phyloP scores from a whole-genome alignment of 2,113 vertebrate species.

The Pavo muticus region DNA sequence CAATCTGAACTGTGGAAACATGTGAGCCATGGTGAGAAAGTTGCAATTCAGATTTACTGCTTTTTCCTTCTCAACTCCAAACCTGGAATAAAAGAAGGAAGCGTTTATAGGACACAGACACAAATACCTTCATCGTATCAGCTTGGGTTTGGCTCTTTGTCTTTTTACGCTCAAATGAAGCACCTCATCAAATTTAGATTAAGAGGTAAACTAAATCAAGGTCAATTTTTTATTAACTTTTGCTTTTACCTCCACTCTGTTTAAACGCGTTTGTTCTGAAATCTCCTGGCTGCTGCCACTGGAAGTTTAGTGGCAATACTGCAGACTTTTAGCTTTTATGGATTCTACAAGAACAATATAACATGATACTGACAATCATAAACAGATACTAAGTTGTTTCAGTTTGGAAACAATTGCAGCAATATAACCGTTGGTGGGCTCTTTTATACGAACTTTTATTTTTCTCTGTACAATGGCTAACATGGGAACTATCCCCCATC shows the following conservation, averaged over 20 bases:
- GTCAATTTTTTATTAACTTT: constrained; percentile 48
- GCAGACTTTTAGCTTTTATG: constrained; percentile 75
- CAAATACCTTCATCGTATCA: constrained; percentile 11
- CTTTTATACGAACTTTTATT: constrained; percentile 78
- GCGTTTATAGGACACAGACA: background rate
- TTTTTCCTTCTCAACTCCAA: constrained; percentile 8
- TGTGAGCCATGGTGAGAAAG: background rate
- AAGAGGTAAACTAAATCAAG: constrained; percentile 54
- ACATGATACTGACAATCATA: constrained; percentile 78
- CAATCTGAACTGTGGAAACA: background rate
- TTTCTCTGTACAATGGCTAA: constrained; percentile 73
- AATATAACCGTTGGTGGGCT: constrained; percentile 78
- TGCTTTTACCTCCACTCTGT: background rate
- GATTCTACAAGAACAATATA: constrained; percentile 80
- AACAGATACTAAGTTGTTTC: constrained; percentile 79
- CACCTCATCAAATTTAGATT: constrained; percentile 52
- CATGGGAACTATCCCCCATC: constrained; percentile 56
- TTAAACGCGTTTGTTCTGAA: background rate
- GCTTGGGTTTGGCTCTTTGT: background rate
- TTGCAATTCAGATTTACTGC: constrained; percentile 20
- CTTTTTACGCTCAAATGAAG: constrained; percentile 50
- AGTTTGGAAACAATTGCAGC: constrained; percentile 75
- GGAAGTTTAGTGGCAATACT: constrained; percentile 62
- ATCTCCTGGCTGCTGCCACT: background rate
- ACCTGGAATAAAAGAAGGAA: constrained; percentile 30